Evolutionary conservation across 1,140 invertebrate species (phyloP).

Genomic region (Chironomus tepperi): DNA sequence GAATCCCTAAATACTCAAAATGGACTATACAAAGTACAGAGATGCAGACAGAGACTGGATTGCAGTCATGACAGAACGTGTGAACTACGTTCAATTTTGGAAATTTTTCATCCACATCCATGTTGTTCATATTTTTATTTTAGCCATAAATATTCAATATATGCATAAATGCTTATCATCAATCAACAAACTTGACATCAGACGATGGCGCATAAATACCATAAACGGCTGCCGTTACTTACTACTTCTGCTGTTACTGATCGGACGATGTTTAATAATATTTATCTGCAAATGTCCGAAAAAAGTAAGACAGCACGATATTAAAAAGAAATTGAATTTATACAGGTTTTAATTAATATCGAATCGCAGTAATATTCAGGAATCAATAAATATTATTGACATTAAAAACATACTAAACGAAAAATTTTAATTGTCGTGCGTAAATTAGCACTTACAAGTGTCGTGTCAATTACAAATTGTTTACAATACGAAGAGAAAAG

Average conservation of each 20-base stretch:
- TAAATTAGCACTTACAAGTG: background rate
- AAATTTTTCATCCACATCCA: background rate
- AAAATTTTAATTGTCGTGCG: slow-evolving; percentile 3
- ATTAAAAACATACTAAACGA: background rate
- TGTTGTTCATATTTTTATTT: background rate
- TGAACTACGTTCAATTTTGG: slow-evolving; percentile 10
- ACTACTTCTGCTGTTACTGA: too few species aligned
- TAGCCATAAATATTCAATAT: background rate
- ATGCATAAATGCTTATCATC: slow-evolving; percentile 6
- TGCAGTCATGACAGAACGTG: background rate
- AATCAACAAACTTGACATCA: slow-evolving; percentile 3
- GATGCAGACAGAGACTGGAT: background rate
- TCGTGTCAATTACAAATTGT: slow-evolving; percentile 11
- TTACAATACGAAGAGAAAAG: background rate
- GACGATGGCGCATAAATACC: background rate
- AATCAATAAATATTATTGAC: background rate
- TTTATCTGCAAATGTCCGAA: too few species aligned
- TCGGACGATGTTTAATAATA: too few species aligned
- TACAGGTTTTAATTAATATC: too few species aligned
- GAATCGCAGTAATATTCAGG: too few species aligned
- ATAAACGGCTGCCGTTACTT: slow-evolving; percentile 5
- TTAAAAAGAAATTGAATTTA: too few species aligned
- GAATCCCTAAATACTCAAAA: too few species aligned
- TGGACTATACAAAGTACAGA: background rate
- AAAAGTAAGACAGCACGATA: too few species aligned